phyloP scores from a whole-genome alignment of 2,797 vertebrate species.

The Lindbergichthys nudifrons region DNA sequence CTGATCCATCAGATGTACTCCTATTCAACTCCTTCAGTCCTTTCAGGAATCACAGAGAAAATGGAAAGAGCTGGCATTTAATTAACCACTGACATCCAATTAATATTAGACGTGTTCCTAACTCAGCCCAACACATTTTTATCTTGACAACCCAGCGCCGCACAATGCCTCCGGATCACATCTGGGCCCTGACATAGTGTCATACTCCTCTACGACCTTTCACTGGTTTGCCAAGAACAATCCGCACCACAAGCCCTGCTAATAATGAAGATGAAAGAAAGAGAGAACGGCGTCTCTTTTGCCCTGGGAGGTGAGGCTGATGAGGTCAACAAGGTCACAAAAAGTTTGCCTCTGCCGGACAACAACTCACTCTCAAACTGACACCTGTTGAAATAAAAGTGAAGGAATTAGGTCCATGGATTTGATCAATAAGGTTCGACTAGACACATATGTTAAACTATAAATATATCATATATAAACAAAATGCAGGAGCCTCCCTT shows the following conservation, averaged over 20 bases:
- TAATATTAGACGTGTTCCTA: background rate
- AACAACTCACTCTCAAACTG: conserved; percentile 11
- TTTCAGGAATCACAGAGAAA: conserved; percentile 9
- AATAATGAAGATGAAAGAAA: conserved; percentile 41
- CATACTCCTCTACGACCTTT: conserved; percentile 37
- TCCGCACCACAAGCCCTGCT: conserved; percentile 28
- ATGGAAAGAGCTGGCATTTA: background rate
- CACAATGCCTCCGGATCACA: conserved; percentile 4
- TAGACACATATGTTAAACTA: background rate
- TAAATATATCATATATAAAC: no score
- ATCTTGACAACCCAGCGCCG: background rate
- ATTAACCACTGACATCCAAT: background rate
- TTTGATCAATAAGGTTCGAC: background rate
- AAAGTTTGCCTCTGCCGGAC: background rate
- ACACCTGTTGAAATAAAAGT: background rate
- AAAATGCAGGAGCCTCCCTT: background rate
- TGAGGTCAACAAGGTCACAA: conserved; percentile 32
- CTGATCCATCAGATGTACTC: conserved; percentile 6
- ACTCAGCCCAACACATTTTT: background rate
- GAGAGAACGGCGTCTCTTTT: conserved; percentile 24
- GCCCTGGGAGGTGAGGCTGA: conserved; percentile 24
- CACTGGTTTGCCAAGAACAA: conserved; percentile 6
- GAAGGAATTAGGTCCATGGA: background rate
- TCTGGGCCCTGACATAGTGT: background rate
- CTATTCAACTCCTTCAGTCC: background rate